A percentile compares a stretch with the other conserved stretches of the same genome.
Evolutionary conservation across 2,113 vertebrate genomes (phyloP).

Genomic region (Larimichthys crocea): DNA sequence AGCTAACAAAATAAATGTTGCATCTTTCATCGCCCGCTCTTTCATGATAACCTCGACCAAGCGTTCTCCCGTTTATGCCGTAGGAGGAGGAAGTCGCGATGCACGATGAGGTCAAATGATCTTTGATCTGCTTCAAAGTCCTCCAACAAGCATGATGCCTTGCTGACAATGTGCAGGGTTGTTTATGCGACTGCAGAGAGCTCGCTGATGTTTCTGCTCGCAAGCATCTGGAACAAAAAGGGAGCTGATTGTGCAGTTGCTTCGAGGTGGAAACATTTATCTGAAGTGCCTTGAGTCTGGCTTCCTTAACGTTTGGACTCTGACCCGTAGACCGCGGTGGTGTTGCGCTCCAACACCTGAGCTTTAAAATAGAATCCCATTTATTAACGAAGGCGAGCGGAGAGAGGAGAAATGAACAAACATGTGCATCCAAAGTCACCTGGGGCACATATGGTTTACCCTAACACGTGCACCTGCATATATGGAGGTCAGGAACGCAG

Average conservation of each 20-base stretch:
- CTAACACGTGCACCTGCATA: not conserved
- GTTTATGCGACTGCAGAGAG: not conserved
- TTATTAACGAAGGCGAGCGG: slow-evolving; percentile 21
- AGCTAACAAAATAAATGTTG: not conserved
- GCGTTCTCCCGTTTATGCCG: not conserved
- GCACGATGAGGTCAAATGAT: not conserved
- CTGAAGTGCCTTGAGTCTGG: not conserved
- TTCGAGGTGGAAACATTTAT: not conserved
- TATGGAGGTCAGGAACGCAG: not conserved
- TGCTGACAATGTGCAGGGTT: not conserved
- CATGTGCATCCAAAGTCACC: slow-evolving; percentile 5
- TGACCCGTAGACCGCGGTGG: not conserved
- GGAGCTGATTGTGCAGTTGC: not conserved
- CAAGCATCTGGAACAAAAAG: not conserved
- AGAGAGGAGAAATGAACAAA: not conserved
- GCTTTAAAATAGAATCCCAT: not conserved
- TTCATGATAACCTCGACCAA: not conserved
- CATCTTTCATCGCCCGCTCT: slow-evolving; percentile 7
- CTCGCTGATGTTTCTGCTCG: not conserved
- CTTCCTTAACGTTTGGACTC: not conserved
- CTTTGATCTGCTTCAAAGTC: not conserved
- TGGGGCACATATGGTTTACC: not conserved
- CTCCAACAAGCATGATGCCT: not conserved
- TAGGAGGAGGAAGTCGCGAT: not conserved
- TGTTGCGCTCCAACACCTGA: not conserved